Percentiles rank a stretch among this genome's conserved stretches.
These are phyloP conservation scores for Procambarus clarkii DNA, from an alignment of 1,140 invertebrate species.

Conservation along the genomic window DNA sequence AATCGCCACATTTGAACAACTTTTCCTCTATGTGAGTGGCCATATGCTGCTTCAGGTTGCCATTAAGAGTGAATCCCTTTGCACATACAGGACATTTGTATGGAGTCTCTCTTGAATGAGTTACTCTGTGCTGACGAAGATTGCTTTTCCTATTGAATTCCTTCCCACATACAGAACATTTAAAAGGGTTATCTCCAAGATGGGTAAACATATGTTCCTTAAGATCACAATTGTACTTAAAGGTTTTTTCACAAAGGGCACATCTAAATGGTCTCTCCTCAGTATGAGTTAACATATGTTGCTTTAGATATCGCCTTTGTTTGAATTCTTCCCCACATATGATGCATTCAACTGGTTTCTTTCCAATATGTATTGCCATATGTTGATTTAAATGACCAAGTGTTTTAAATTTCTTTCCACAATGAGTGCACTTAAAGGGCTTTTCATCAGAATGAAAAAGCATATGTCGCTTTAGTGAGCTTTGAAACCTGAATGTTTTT, in stretches of 20 bases:
- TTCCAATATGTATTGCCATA: neutral
- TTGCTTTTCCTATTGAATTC: slow-evolving; percentile 3
- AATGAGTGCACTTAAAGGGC: neutral
- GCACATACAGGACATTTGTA: slow-evolving; percentile 1
- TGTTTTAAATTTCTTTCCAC: neutral
- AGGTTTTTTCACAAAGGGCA: neutral
- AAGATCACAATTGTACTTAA: neutral
- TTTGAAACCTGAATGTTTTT: neutral
- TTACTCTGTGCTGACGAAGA: neutral
- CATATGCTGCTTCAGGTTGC: slow-evolving; percentile 6
- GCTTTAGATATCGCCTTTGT: neutral
- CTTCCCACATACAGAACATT: slow-evolving; percentile 4
- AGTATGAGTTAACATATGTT: neutral
- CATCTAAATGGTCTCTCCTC: neutral
- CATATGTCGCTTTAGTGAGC: neutral
- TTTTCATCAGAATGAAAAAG: slow-evolving; percentile 3
- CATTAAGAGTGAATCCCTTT: neutral
- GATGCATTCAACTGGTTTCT: neutral
- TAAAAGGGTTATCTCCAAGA: slow-evolving; percentile 3
- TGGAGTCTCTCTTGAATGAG: neutral
- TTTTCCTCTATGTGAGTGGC: slow-evolving; percentile 1
- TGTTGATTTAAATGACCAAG: slow-evolving; percentile 5
- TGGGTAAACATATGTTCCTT: slow-evolving; percentile 20
- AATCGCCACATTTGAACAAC: neutral
- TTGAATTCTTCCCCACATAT: slow-evolving; percentile 6